A percentile compares a stretch with the other conserved stretches of the same genome.
Evolutionary conservation across 2,797 vertebrate genomes (phyloP).

Genomic region (Emydoidea blandingii): DNA sequence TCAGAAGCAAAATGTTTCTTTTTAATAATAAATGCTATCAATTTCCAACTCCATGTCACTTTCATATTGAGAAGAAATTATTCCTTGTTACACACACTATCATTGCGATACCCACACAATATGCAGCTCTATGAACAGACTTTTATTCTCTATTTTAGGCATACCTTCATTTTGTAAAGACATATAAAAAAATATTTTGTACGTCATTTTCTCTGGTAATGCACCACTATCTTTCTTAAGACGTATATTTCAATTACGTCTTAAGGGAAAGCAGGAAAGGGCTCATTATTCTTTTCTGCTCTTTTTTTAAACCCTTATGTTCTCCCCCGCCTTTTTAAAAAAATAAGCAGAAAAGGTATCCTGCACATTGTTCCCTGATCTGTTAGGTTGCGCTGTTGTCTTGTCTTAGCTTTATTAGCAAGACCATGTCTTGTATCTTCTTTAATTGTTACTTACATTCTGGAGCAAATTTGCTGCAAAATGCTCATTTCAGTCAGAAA

Average conservation of each 20-base stretch:
- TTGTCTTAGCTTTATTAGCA: slow-evolving; percentile 26
- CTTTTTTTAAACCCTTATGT: background rate
- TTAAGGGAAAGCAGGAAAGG: background rate
- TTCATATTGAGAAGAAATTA: background rate
- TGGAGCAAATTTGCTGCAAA: slow-evolving; percentile 34
- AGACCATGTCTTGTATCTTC: background rate
- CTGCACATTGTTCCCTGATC: background rate
- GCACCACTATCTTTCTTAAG: too few species aligned
- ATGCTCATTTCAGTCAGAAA: slow-evolving; percentile 55
- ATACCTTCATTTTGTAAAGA: slow-evolving; percentile 3
- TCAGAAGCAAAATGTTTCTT: slow-evolving; percentile 51
- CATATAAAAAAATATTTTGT: background rate
- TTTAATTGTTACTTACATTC: slow-evolving; percentile 64
- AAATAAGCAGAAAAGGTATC: background rate
- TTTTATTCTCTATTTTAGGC: background rate
- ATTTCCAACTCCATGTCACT: background rate
- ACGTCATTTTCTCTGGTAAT: too few species aligned
- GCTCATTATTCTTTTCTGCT: background rate
- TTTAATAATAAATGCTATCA: background rate
- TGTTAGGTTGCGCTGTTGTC: background rate
- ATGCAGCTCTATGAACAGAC: background rate
- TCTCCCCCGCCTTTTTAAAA: background rate
- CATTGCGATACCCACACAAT: background rate
- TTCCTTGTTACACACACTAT: background rate
- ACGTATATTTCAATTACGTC: background rate